A percentile compares a stretch with the other conserved stretches of the same genome.
phyloP scores from a whole-genome alignment of 2,888 invertebrate species.

The Leptinotarsa rubiginosa region DNA sequence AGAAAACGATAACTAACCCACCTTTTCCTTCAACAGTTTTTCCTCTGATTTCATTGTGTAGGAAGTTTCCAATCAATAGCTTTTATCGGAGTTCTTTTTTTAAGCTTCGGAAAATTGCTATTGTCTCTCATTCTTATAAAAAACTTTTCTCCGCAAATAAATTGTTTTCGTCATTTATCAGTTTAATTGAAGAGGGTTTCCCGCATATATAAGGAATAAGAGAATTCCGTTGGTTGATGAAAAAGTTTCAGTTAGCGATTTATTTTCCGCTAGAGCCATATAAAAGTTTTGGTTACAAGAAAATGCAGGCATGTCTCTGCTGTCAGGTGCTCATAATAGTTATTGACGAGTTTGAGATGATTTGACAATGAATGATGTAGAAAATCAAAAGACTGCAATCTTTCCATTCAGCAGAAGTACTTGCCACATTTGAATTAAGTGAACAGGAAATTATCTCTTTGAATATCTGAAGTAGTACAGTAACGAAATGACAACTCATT shows the following conservation, averaged over 20 bases:
- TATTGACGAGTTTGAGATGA: neutral
- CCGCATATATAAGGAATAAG: conserved; percentile 34
- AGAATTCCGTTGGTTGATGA: conserved; percentile 27
- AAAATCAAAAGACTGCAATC: neutral
- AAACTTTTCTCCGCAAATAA: conserved; percentile 25
- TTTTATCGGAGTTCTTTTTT: neutral
- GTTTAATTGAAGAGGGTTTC: conserved; percentile 36
- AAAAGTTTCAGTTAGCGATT: conserved; percentile 29
- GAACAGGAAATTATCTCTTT: too few relatives aligned
- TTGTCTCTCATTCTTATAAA: conserved; percentile 22
- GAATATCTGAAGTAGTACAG: too few relatives aligned
- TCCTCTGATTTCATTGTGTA: conserved; percentile 2
- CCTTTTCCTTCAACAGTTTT: neutral
- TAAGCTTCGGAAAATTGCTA: conserved; percentile 17
- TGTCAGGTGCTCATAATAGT: conserved; percentile 6
- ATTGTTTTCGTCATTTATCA: conserved; percentile 33
- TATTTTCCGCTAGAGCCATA: conserved; percentile 8
- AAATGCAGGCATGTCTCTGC: neutral
- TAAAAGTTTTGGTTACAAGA: conserved; percentile 16
- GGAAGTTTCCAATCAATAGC: conserved; percentile 8
- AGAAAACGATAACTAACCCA: neutral
- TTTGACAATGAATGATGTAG: neutral
- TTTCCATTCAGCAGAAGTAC: neutral
- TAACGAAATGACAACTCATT: too few relatives aligned
- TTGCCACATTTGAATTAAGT: neutral